Evolutionary conservation across 2,888 invertebrate species (phyloP).

Genomic region (Caenorhabditis virilis): DNA sequence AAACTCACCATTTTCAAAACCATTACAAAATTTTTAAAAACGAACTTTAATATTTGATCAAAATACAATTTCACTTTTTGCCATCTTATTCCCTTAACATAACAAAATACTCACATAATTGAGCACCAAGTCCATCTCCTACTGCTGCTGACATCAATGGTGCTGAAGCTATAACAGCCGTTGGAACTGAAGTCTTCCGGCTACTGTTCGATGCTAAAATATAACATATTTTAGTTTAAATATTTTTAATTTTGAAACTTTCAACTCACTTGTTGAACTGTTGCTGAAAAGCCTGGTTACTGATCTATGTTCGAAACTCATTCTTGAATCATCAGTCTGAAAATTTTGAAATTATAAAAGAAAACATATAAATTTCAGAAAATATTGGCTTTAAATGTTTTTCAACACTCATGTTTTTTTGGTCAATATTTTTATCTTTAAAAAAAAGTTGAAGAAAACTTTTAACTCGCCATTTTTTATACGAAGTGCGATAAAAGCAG

Average conservation of each 20-base stretch:
- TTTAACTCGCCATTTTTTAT: neutral
- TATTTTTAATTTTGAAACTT: neutral
- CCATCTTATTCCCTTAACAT: too few relatives aligned
- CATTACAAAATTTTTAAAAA: too few relatives aligned
- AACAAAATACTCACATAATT: slow-evolving; percentile 64
- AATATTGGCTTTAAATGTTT: too few relatives aligned
- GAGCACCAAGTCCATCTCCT: slow-evolving; percentile 55
- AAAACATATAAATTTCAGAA: too few relatives aligned
- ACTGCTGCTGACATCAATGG: slow-evolving; percentile 60
- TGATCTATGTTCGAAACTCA: slow-evolving; percentile 53
- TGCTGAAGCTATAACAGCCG: slow-evolving; percentile 55
- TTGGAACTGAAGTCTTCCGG: slow-evolving; percentile 46
- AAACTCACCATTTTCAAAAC: too few relatives aligned
- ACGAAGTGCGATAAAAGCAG: neutral
- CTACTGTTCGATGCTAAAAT: slow-evolving; percentile 31
- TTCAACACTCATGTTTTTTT: too few relatives aligned
- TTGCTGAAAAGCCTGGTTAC: slow-evolving; percentile 53
- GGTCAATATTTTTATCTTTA: neutral
- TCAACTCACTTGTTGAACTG: slow-evolving; percentile 40
- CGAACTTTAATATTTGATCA: too few relatives aligned
- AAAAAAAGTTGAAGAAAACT: neutral
- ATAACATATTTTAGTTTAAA: slow-evolving; percentile 1
- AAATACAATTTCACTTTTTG: too few relatives aligned
- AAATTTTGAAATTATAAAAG: slow-evolving; percentile 4
- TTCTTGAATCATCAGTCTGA: slow-evolving; percentile 38